Conservation (phyloP, 2,888 invertebrate species). For the Pollenia angustigena region DNA sequence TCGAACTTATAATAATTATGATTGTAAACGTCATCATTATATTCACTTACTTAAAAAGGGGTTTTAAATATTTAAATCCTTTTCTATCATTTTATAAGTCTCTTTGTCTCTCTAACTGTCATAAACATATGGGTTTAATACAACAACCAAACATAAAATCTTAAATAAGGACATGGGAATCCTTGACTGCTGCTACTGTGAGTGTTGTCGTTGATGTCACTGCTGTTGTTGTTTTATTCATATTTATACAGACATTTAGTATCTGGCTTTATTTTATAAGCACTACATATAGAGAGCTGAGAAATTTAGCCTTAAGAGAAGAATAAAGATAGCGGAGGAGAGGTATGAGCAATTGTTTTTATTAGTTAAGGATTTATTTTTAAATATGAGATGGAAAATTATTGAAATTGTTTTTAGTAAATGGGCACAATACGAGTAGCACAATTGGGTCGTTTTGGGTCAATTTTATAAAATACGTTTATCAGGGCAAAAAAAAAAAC, state of each 20-base stretch:
- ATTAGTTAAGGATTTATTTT: slow-evolving; percentile 42
- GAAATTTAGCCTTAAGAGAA: background rate
- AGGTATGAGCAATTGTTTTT: slow-evolving; percentile 34
- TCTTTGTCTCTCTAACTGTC: slow-evolving; percentile 21
- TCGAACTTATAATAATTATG: slow-evolving; percentile 23
- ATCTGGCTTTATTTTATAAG: slow-evolving; percentile 49
- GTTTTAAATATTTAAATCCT: slow-evolving; percentile 65
- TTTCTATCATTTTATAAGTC: slow-evolving; percentile 2
- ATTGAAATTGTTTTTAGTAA: no score
- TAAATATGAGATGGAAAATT: no score
- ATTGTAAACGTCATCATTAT: slow-evolving; percentile 52
- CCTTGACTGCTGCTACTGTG: slow-evolving; percentile 4
- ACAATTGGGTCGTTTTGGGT: no score
- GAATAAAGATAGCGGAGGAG: background rate
- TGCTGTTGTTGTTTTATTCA: slow-evolving; percentile 5
- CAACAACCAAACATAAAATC: background rate
- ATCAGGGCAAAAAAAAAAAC: no score
- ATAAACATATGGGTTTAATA: slow-evolving; percentile 10
- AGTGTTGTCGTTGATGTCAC: background rate
- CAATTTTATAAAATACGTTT: no score
- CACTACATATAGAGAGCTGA: background rate
- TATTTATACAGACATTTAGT: slow-evolving; percentile 31
- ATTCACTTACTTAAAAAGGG: slow-evolving; percentile 53
- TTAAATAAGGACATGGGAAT: slow-evolving; percentile 2
- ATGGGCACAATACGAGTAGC: no score